Base-by-base conservation (phyloP, 2,888 invertebrate species). In the Plagodis dolabraria region DNA sequence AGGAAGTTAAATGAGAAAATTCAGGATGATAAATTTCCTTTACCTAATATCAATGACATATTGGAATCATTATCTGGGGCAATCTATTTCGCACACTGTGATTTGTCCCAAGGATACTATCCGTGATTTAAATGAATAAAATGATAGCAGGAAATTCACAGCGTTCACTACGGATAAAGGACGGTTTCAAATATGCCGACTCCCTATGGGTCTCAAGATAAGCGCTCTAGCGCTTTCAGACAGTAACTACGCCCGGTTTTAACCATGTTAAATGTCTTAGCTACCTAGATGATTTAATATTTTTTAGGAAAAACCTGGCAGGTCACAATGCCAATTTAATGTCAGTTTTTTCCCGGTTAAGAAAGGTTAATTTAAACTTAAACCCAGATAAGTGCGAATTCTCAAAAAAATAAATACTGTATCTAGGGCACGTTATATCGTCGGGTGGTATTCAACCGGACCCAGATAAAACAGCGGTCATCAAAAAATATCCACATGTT, bases 51-150 rank as follows among this genome's bases (percentile, higher is more conserved):
- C 7, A 36, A 57, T 0, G 67, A 68, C 6, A 68, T 68, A 5
- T 53, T 70, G 52, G 67, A 70, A 11, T 65, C 70, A 6, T 42
- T 68, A 2, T 54, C 66, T 5, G 66, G 66, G 7, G 11, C 45
- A 5, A 11, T 67, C 2, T 22, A 68, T 60, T 33, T 45, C 47
- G 2, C 7, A 7, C 57, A 63, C 42, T 52, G 65, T 35, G 68
- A 70, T 52, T 40, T 67, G 8, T 33, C 51, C n/a, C 64, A 67
- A 12, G 7, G 44, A 12, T 11, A 42, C n/a, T 42, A 8, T 38
- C 38, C 5, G 42, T 42, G 11, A 6, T 42, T 42, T 42, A n/a
- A 42, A n/a, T 42, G 8, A 42, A 6, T 2, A 42, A 10, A 6
- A 42, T n/a, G 42, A 44, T 5, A 44, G 43, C 12, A 11, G 56